Evolutionary conservation across 2,888 invertebrate species (phyloP).

Genomic region (Parnassius orleans): DNA sequence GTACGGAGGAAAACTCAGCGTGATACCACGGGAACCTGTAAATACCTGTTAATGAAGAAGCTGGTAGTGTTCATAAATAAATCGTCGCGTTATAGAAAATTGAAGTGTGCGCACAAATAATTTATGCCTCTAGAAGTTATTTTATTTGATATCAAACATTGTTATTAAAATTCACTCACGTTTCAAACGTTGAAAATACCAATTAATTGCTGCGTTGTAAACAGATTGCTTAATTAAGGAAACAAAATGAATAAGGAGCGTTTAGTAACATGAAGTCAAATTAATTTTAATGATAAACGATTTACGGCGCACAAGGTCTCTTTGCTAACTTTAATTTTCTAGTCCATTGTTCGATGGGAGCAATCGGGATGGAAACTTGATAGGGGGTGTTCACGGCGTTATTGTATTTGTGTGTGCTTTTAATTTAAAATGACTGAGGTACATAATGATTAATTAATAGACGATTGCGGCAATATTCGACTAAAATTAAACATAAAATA

Average conservation of each 20-base stretch:
- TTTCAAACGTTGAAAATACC: conserved; percentile 68
- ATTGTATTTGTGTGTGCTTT: conserved; percentile 11
- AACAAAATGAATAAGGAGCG: conserved; percentile 74
- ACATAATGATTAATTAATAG: neutral
- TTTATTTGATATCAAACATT: neutral
- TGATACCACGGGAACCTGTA: too few relatives aligned
- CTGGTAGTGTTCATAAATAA: too few relatives aligned
- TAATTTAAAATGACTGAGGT: conserved; percentile 8
- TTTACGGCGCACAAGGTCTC: conserved; percentile 41
- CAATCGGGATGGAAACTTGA: conserved; percentile 18
- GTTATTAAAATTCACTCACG: conserved; percentile 57
- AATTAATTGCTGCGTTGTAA: conserved; percentile 78
- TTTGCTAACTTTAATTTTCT: conserved; percentile 50
- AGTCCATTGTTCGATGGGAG: conserved; percentile 26
- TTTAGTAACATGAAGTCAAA: conserved; percentile 71
- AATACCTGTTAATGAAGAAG: too few relatives aligned
- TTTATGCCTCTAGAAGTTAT: neutral
- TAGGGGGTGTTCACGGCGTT: conserved; percentile 11
- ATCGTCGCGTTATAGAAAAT: too few relatives aligned
- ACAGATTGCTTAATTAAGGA: conserved; percentile 80
- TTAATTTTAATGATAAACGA: conserved; percentile 78
- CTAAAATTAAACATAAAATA: too few relatives aligned
- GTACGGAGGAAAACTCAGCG: too few relatives aligned
- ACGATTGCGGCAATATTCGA: too few relatives aligned
- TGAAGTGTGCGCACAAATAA: too few relatives aligned